A percentile compares a stretch with the other conserved stretches of the same genome.
Evolutionary conservation across 2,797 vertebrate species (phyloP).

Genomic region (Novumbra hubbsi): DNA sequence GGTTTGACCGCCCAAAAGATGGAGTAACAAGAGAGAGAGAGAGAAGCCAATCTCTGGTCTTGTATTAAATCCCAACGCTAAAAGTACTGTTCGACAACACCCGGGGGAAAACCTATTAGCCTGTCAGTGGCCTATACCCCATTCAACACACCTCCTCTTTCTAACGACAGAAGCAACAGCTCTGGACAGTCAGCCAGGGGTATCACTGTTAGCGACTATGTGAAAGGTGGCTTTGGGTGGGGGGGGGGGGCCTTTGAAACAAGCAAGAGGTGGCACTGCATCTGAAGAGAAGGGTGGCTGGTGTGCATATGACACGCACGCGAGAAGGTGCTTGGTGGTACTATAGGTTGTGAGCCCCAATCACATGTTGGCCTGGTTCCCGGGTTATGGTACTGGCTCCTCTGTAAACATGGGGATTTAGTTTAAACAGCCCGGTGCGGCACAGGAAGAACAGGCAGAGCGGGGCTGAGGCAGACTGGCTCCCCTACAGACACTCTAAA

Average conservation of each 20-base stretch:
- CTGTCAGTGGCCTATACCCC: not conserved
- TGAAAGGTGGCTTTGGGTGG: slow-evolving; percentile 10
- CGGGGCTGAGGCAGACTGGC: slow-evolving; percentile 21
- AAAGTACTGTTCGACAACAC: slow-evolving; percentile 1
- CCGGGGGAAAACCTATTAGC: too few species aligned
- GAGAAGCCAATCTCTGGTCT: not conserved
- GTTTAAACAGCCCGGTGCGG: slow-evolving; percentile 13
- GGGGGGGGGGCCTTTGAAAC: slow-evolving; percentile 24
- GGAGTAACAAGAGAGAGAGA: not conserved
- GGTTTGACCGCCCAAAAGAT: not conserved
- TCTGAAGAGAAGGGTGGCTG: not conserved
- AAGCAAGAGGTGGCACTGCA: slow-evolving; percentile 11
- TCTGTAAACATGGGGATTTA: slow-evolving; percentile 18
- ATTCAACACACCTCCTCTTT: slow-evolving; percentile 2
- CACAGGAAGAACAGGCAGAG: not conserved
- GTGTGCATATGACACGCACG: not conserved
- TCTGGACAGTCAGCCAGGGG: slow-evolving; percentile 18
- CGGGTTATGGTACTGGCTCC: slow-evolving; percentile 2
- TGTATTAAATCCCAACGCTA: not conserved
- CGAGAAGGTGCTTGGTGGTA: not conserved
- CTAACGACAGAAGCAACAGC: slow-evolving; percentile 15
- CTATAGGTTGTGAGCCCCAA: not conserved
- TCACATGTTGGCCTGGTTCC: not conserved
- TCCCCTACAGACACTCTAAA: slow-evolving; percentile 27
- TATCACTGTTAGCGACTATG: slow-evolving; percentile 31